phyloP scores from a whole-genome alignment of 92 coral and sea anemone genomes.

The Galaxea fascicularis region DNA sequence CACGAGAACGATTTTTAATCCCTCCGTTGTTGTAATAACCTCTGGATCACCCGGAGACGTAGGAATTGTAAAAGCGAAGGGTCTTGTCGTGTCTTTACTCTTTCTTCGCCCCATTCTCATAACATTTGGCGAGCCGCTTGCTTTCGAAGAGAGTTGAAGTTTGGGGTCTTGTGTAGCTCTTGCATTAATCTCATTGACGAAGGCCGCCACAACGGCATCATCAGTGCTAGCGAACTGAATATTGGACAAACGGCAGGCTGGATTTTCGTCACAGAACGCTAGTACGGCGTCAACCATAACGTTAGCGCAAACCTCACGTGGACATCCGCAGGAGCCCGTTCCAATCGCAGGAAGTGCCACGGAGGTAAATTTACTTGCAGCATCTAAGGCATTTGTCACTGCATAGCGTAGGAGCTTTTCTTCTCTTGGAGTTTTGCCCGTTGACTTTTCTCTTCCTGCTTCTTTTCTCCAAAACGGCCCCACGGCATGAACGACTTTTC shows the following conservation, averaged over 20 bases:
- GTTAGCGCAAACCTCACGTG: slow-evolving; percentile 70
- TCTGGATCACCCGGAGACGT: not conserved
- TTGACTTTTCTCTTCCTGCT: slow-evolving; percentile 10
- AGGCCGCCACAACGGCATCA: slow-evolving; percentile 48
- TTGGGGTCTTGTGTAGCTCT: slow-evolving; percentile 52
- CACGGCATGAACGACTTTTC: slow-evolving; percentile 72
- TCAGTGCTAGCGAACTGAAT: slow-evolving; percentile 74
- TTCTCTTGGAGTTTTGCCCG: slow-evolving; percentile 26
- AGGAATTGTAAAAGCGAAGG: not conserved
- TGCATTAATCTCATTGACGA: slow-evolving; percentile 53
- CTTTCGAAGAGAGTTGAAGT: slow-evolving; percentile 21
- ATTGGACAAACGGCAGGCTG: slow-evolving; percentile 51
- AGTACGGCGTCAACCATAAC: slow-evolving; percentile 59
- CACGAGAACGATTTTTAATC: slow-evolving; percentile 39
- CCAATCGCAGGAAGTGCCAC: slow-evolving; percentile 85
- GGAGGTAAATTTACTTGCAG: slow-evolving; percentile 51
- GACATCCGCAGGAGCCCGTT: slow-evolving; percentile 72
- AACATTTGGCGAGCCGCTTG: not conserved
- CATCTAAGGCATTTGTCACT: slow-evolving; percentile 43
- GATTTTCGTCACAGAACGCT: slow-evolving; percentile 47
- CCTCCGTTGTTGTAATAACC: slow-evolving; percentile 41
- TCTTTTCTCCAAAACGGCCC: slow-evolving; percentile 63
- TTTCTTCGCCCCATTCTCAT: not conserved
- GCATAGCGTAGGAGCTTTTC: slow-evolving; percentile 53
- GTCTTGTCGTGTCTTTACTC: not conserved